These are phyloP conservation scores for Drosophila prostipennis DNA, from an alignment of 2,888 invertebrate genomes.

Conservation along the genomic window DNA sequence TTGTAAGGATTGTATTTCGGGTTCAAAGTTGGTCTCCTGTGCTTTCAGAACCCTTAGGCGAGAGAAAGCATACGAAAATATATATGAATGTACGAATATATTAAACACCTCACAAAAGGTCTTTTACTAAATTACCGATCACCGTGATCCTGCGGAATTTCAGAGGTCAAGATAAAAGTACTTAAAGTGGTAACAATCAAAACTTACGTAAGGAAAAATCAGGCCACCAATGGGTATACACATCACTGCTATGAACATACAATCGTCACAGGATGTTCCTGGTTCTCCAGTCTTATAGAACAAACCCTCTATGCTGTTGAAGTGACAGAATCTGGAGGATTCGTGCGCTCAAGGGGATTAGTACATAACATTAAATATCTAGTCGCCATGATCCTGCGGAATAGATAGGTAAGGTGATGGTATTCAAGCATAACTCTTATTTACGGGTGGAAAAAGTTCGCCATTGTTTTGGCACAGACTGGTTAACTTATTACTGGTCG, in stretches of 20 bases:
- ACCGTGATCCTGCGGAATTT: conserved; percentile 11
- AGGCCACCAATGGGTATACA: conserved; percentile 48
- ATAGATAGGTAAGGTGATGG: background rate
- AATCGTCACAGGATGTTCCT: conserved; percentile 37
- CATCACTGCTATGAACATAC: conserved; percentile 16
- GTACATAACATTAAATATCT: no score
- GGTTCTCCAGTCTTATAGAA: conserved; percentile 36
- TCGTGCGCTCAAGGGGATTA: no score
- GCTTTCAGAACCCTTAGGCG: conserved; percentile 17
- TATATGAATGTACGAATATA: conserved; percentile 36
- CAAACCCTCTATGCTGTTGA: no score
- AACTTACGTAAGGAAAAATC: conserved; percentile 31
- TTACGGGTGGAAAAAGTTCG: conserved; percentile 30
- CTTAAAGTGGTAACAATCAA: background rate
- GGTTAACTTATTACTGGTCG: background rate
- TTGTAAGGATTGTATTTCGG: conserved; percentile 47
- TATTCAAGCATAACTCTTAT: background rate
- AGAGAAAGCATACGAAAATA: conserved; percentile 28
- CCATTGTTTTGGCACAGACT: conserved; percentile 56
- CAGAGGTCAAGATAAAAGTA: no score
- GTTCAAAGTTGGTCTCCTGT: conserved; percentile 16
- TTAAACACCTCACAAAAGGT: conserved; percentile 18
- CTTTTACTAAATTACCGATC: background rate
- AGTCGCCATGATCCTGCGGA: background rate
- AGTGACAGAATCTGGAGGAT: no score